Evolutionary conservation across 1,140 invertebrate genomes (phyloP).

Genomic region (Heliconius nattereri): DNA sequence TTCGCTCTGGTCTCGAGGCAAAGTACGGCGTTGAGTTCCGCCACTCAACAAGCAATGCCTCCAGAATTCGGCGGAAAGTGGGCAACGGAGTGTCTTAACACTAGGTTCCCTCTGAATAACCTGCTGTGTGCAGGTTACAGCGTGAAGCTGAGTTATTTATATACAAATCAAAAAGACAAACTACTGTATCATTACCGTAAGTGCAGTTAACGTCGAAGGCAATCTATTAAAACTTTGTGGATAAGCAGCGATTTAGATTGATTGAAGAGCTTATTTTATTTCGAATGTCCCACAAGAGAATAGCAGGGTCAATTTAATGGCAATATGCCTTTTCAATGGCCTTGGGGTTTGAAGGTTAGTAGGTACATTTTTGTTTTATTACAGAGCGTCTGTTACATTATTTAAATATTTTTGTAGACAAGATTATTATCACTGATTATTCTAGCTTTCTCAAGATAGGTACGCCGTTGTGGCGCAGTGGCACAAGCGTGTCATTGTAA

Average conservation of each 20-base stretch:
- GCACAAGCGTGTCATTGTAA: too few species aligned
- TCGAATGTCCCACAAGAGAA: conserved; percentile 47
- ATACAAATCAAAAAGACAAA: background rate
- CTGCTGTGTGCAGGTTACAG: too few species aligned
- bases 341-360: background rate
- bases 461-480: too few species aligned
- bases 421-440: background rate
- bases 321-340: background rate
- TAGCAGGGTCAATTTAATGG: conserved; percentile 30
- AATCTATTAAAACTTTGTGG: conserved; percentile 74
- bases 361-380: background rate
- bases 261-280: conserved; percentile 69
- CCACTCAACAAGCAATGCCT: too few species aligned
- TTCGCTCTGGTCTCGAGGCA: too few species aligned
- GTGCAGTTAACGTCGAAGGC: conserved; percentile 61
- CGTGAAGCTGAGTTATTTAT: too few species aligned
- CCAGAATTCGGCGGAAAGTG: too few species aligned
- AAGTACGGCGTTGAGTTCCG: too few species aligned
- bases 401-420: background rate
- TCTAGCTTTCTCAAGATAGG: background rate
- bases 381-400: background rate
- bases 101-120: too few species aligned
- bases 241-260: conserved; percentile 57
- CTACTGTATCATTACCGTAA: conserved; percentile 55
- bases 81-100: too few species aligned